Percentiles rank a stretch among this genome's conserved stretches.
Evolutionary conservation across 2,113 vertebrate species (phyloP).

Genomic region (Elachura formosa): DNA sequence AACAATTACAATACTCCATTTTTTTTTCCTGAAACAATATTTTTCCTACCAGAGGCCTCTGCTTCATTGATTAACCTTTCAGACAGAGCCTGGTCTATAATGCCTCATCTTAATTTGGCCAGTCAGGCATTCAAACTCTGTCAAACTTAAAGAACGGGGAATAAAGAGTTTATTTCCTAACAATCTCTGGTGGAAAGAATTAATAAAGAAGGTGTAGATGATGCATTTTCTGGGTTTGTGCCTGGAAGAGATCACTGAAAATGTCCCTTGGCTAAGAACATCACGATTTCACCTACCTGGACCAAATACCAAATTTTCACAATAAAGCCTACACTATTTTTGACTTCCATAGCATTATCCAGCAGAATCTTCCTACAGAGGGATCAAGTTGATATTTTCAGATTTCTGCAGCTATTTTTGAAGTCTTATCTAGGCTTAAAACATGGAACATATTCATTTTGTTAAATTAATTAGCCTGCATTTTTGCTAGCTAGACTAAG

Average conservation of each 20-base stretch:
- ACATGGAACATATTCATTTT: background rate
- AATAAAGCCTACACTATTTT: background rate
- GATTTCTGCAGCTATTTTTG: background rate
- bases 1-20: background rate
- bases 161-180: background rate
- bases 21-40: background rate
- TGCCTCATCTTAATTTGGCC: background rate
- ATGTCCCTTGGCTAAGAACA: background rate
- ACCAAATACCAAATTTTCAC: background rate
- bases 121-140: background rate
- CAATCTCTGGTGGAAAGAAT: background rate
- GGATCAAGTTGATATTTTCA: background rate
- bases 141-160: background rate
- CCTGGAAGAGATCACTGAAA: background rate
- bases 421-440: background rate
- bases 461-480: background rate
- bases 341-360: background rate
- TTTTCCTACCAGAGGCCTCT: background rate
- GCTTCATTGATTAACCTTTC: background rate
- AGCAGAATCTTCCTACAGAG: background rate
- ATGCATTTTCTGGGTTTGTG: background rate
- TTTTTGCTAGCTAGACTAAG: background rate
- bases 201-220: background rate
- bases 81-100: background rate
- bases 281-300: background rate